Evolutionary conservation across 2,797 vertebrate genomes (phyloP).

Genomic region (Amphiprion clarkii): DNA sequence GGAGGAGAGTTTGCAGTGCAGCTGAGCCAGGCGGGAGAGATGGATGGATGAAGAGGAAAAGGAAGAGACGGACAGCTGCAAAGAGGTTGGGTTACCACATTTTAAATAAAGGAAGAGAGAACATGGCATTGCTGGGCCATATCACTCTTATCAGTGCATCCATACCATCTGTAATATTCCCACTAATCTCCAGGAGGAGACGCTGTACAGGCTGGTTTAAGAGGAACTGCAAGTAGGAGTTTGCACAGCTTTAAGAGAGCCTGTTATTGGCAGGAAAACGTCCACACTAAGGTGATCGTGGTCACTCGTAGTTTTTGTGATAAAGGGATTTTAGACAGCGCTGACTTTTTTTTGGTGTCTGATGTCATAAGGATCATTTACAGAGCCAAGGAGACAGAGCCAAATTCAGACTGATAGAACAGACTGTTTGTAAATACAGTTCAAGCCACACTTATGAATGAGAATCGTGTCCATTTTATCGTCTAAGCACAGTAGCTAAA

Average conservation of each 20-base stretch:
- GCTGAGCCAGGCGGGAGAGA: conserved; percentile 10
- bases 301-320: background rate
- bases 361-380: conserved; percentile 18
- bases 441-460: conserved; percentile 45
- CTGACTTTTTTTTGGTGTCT: background rate
- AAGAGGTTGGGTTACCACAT: background rate
- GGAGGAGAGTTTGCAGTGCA: background rate
- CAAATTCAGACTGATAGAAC: conserved; percentile 36
- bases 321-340: conserved; percentile 36
- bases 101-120: conserved; percentile 4
- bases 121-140: conserved; percentile 24
- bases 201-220: conserved; percentile 31
- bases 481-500: conserved; percentile 7
- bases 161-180: conserved; percentile 59
- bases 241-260: conserved; percentile 63
- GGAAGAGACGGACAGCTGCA: background rate
- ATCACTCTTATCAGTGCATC: conserved; percentile 32
- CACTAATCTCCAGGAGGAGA: conserved; percentile 28
- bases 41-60: conserved; percentile 22
- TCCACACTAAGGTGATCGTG: conserved; percentile 1
- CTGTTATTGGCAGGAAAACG: background rate
- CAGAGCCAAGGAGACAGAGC: conserved; percentile 47
- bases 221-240: conserved; percentile 52
- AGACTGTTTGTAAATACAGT: conserved; percentile 67
- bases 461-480: conserved; percentile 6